These are phyloP conservation scores for Barnardius zonarius DNA, from an alignment of 2,113 vertebrate species.

Conservation along the genomic window DNA sequence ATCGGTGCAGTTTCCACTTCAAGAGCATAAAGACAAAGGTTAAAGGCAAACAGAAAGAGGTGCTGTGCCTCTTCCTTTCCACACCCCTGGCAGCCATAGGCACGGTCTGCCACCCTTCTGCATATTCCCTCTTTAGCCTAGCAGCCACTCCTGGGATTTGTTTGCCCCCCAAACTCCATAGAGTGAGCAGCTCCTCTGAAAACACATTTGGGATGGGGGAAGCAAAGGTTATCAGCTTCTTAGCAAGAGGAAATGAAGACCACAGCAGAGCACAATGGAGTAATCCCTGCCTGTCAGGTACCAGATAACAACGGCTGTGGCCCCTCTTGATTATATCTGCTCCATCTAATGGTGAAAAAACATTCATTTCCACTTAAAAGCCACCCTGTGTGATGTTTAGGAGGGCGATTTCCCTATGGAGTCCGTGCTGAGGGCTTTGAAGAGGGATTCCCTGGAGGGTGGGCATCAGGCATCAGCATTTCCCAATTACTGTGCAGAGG, in stretches of 20 bases:
- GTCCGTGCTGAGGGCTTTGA: background rate
- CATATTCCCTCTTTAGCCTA: background rate
- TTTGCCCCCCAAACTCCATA: background rate
- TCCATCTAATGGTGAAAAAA: background rate
- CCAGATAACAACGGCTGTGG: background rate
- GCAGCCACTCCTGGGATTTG: background rate
- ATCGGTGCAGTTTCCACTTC: background rate
- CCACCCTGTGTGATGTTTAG: background rate
- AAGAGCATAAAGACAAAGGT: background rate
- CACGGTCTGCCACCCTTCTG: background rate
- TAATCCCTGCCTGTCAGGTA: background rate
- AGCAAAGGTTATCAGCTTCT: background rate
- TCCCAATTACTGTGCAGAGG: background rate
- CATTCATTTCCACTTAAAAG: slow-evolving; percentile 13
- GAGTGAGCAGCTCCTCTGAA: background rate
- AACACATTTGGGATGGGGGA: background rate
- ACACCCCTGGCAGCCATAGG: too few relatives aligned
- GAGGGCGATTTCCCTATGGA: background rate
- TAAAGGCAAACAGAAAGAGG: background rate
- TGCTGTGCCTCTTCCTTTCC: background rate
- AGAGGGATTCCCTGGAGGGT: background rate
- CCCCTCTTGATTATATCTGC: background rate
- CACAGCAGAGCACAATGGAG: background rate
- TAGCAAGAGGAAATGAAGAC: background rate
- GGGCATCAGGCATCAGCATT: background rate